These are phyloP conservation scores for Tilapia sparmanii DNA, from an alignment of 2,113 vertebrate species.

Conservation along the genomic window DNA sequence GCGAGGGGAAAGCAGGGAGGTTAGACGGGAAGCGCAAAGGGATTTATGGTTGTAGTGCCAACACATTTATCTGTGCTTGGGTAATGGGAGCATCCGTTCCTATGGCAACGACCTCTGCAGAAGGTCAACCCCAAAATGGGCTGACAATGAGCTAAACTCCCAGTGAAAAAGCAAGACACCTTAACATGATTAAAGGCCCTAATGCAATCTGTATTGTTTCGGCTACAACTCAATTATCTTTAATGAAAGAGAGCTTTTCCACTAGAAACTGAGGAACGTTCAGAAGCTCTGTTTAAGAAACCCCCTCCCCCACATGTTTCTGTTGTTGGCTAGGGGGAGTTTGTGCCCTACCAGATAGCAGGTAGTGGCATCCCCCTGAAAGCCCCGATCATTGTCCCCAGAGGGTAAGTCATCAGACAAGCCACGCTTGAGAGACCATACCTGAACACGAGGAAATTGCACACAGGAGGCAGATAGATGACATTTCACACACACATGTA, in stretches of 20 bases:
- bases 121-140: constrained; percentile 56
- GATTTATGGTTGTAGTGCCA: constrained; percentile 9
- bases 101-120: constrained; percentile 57
- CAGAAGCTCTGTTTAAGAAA: neutral
- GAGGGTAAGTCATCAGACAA: neutral
- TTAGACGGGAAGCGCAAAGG: neutral
- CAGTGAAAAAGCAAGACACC: constrained; percentile 53
- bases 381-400: neutral
- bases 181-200: constrained; percentile 51
- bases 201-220: constrained; percentile 56
- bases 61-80: constrained; percentile 50
- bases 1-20: neutral
- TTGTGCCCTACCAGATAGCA: neutral
- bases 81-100: constrained; percentile 48
- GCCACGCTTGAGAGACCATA: neutral
- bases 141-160: constrained; percentile 49
- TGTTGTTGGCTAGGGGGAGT: neutral
- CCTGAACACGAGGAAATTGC: neutral
- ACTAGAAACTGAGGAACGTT: neutral
- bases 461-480: neutral
- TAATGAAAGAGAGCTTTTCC: constrained; percentile 49
- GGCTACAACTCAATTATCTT: constrained; percentile 55
- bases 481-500: neutral
- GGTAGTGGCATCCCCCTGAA: neutral
- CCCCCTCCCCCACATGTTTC: neutral